Percentiles rank a stretch among this genome's conserved stretches.
phyloP scores from a whole-genome alignment of 2,797 vertebrate species.

The Hydrolagus colliei region DNA sequence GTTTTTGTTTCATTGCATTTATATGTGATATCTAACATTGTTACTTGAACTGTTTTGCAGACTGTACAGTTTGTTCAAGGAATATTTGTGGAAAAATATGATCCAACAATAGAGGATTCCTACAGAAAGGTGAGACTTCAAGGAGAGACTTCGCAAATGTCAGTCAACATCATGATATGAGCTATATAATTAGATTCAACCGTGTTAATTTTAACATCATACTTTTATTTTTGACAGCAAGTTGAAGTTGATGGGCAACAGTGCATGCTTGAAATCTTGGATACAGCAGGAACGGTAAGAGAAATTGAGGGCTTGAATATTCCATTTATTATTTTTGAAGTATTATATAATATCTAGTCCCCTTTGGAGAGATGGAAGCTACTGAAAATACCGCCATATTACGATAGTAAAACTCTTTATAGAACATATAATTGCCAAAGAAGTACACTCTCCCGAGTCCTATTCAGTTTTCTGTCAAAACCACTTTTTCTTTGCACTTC shows the following conservation, averaged over 20 bases:
- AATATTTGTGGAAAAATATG: conserved; percentile 98
- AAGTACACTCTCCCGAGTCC: too few species aligned
- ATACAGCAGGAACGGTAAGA: conserved; percentile 91
- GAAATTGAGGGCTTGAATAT: not conserved
- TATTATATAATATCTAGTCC: too few species aligned
- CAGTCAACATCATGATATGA: not conserved
- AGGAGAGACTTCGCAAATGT: not conserved
- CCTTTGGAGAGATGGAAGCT: too few species aligned
- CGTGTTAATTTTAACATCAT: conserved; percentile 19
- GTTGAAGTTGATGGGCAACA: conserved; percentile 91
- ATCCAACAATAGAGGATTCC: conserved; percentile 98
- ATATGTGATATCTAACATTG: not conserved
- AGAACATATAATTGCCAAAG: too few species aligned
- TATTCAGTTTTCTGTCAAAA: too few species aligned
- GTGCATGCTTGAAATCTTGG: conserved; percentile 93
- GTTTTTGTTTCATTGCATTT: too few species aligned
- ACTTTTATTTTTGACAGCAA: conserved; percentile 66
- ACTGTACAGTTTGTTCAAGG: conserved; percentile 98
- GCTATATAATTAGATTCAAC: not conserved
- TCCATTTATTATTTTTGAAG: too few species aligned
- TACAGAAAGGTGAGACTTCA: conserved; percentile 82
- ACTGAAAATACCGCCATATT: too few species aligned
- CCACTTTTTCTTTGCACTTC: too few species aligned
- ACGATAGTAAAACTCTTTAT: too few species aligned
- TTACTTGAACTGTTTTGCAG: conserved; percentile 52